Percentiles rank a stretch among this genome's conserved stretches.
Evolutionary conservation across 2,113 vertebrate genomes (phyloP).

Genomic region (Lota lota): DNA sequence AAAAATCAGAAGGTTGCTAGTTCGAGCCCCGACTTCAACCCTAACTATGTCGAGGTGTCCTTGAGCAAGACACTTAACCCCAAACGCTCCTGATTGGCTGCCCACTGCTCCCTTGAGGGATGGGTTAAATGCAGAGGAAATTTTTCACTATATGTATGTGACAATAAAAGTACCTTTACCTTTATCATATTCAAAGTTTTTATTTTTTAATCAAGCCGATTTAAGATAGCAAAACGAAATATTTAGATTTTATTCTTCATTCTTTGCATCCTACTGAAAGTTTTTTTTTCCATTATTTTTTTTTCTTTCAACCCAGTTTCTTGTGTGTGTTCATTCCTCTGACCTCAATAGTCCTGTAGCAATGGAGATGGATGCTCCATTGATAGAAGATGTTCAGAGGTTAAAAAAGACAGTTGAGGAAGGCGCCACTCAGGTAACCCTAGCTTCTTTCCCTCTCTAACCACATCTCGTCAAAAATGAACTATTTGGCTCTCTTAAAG

Average conservation of each 20-base stretch:
- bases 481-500: slow-evolving; percentile 1
- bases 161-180: no score
- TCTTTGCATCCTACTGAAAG: slow-evolving; percentile 67
- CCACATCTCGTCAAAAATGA: slow-evolving; percentile 16
- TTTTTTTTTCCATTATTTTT: slow-evolving; percentile 46
- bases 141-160: no score
- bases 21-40: no score
- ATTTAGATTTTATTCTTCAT: slow-evolving; percentile 14
- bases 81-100: no score
- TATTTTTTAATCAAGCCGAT: not conserved
- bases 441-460: slow-evolving; percentile 58
- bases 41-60: no score
- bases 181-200: not conserved
- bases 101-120: no score
- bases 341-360: slow-evolving; percentile 87
- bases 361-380: slow-evolving; percentile 93
- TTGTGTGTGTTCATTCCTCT: slow-evolving; percentile 83
- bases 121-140: no score
- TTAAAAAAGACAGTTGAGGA: slow-evolving; percentile 92
- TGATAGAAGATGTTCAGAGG: slow-evolving; percentile 93
- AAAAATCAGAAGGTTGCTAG: no score
- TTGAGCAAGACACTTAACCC: no score
- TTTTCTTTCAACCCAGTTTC: slow-evolving; percentile 84
- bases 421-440: slow-evolving; percentile 88
- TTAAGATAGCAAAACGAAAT: no score